Percentiles rank a stretch among this genome's conserved stretches.
Conservation (phyloP, 2,113 vertebrate species). For the Setophaga coronata region DNA sequence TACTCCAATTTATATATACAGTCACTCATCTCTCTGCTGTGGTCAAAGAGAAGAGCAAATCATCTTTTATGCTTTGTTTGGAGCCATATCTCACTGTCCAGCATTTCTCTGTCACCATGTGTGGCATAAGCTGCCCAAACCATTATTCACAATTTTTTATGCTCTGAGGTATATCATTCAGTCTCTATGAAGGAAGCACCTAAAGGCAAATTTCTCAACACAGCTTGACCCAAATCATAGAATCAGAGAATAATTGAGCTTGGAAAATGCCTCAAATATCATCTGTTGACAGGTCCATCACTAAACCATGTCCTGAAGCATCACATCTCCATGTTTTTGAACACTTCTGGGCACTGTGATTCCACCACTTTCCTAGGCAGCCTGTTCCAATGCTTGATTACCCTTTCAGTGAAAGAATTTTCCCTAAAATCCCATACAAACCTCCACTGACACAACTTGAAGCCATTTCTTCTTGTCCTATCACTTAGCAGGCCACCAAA, state of each 20-base stretch:
- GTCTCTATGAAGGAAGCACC: neutral
- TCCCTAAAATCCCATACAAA: neutral
- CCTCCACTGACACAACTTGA: neutral
- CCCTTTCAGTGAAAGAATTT: neutral
- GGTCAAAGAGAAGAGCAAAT: neutral
- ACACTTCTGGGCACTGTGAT: neutral
- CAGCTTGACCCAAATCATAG: neutral
- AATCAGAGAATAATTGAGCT: neutral
- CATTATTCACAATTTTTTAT: neutral
- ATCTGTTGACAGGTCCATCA: neutral
- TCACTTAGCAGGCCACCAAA: neutral
- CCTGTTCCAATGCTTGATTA: neutral
- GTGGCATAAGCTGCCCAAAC: fast-evolving
- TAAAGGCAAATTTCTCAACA: neutral
- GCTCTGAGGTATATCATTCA: neutral
- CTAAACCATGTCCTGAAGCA: neutral
- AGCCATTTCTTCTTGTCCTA: neutral
- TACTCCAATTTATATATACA: neutral
- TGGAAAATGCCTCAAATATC: neutral
- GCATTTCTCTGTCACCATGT: neutral
- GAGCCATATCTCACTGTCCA: neutral
- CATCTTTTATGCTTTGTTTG: neutral
- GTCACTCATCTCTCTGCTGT: neutral
- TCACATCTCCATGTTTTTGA: neutral
- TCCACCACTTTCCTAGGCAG: neutral